Evolutionary conservation across 2,113 vertebrate genomes (phyloP), one percentile per base, ranked within the genome.

Genomic region (Elachura formosa): DNA sequence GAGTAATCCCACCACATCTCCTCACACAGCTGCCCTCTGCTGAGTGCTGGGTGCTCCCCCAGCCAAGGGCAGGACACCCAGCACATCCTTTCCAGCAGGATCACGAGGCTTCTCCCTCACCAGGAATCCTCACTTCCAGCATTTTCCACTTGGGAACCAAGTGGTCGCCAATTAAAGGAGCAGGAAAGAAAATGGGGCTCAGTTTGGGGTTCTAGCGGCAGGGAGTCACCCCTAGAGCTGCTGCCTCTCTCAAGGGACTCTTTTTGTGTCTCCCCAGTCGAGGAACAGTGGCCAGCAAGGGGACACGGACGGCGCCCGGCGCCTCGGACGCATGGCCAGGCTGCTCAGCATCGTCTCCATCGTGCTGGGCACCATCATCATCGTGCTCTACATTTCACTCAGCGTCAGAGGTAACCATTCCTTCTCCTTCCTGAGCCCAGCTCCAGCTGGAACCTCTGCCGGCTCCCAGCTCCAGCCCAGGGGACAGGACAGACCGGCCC

Each of bases 201-300:
- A 0, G 17, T 66, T 8, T 17, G 68, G 86, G 68, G 46, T 12
- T 43, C 24, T 22, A 2, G 21, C 79, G 55, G 3, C 63, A 24
- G 49, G 46, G 43, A n/a, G 58, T 51, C 11, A 0, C 28, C 33
- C 62, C 20, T 15, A 2, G 69, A 48, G 33, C n/a, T 2, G 5
- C 4, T 7, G 22, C 23, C 25, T 0, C 26, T 59, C 87, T 93
- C 66, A 75, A 29, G 10, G 46, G 11, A 4, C 54, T 74, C 38
- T 67, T 40, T 71, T 28, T 82, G n/a, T 94, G 49, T 71, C 36
- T 94, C 79, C 31, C 33, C 97, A 99, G 98, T 99, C 98, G 10
- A 98, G 98, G 96, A 98, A 99, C 92, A 99, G 98, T 2, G 91
- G 98, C 76, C 98, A 99, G 90, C 98, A 98, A 84, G 98, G 98